phyloP scores from a whole-genome alignment of 2,888 invertebrate species.

The Palloptera scutellata region DNA sequence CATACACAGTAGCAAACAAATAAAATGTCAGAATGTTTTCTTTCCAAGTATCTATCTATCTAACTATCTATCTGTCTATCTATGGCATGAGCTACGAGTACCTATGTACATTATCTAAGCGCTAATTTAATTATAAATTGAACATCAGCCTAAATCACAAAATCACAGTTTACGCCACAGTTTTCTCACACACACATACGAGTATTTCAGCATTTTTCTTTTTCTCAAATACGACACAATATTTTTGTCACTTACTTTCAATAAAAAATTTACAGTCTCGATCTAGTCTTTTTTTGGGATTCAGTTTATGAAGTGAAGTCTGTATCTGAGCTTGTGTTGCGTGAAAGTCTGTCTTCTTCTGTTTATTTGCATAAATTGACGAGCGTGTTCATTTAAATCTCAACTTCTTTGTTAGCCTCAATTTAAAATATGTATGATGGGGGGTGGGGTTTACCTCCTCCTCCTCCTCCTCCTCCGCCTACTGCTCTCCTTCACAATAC shows the following conservation, averaged over 20 bases:
- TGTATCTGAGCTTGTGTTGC: neutral
- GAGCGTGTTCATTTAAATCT: conserved; percentile 20
- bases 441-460: conserved; percentile 8
- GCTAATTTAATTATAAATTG: conserved; percentile 30
- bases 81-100: no score
- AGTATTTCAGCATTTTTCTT: neutral
- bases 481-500: no score
- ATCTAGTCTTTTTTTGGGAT: neutral
- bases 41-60: no score
- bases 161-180: neutral
- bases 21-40: no score
- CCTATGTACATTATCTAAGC: conserved; percentile 32
- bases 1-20: neutral
- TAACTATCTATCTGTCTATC: neutral
- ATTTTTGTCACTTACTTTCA: conserved; percentile 2
- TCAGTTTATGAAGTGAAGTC: neutral
- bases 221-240: neutral
- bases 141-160: conserved; percentile 19
- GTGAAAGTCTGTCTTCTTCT: neutral
- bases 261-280: neutral
- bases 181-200: neutral
- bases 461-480: neutral
- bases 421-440: conserved; percentile 11
- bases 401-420: conserved; percentile 32
- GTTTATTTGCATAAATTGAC: conserved; percentile 23